A percentile compares a stretch with the other conserved stretches of the same genome.
These are phyloP conservation scores for Acrobasis consociella DNA, from an alignment of 2,888 invertebrate genomes.

Conservation along the genomic window DNA sequence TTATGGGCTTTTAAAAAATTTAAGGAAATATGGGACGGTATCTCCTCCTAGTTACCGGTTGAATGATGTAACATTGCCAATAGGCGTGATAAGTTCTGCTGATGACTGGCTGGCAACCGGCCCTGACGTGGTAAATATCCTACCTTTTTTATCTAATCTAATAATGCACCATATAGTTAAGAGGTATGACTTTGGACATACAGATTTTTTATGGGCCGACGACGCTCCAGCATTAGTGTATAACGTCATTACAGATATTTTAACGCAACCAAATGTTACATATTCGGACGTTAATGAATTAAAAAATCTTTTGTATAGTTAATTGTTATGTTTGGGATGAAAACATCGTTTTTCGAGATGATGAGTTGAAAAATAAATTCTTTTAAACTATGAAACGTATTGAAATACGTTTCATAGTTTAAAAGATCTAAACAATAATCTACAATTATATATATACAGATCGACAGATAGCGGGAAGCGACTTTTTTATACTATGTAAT, in stretches of 20 bases:
- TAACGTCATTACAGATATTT: constrained; percentile 24
- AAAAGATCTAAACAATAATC: no score
- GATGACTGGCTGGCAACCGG: constrained; percentile 49
- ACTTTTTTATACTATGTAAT: no score
- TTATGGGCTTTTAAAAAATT: constrained; percentile 31
- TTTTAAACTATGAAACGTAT: no score
- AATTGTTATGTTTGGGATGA: no score
- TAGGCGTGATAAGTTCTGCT: constrained; percentile 46
- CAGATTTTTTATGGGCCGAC: constrained; percentile 52
- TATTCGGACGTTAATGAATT: not conserved
- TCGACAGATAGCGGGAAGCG: no score
- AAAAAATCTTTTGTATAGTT: not conserved
- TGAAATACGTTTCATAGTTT: no score
- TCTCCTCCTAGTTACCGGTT: constrained; percentile 43
- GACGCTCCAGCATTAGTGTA: constrained; percentile 41
- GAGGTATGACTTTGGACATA: constrained; percentile 45
- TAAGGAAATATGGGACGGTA: constrained; percentile 40
- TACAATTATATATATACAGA: no score
- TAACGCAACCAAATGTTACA: not conserved
- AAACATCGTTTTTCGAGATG: no score
- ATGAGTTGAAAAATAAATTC: no score
- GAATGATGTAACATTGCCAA: constrained; percentile 39
- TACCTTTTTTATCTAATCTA: constrained; percentile 38
- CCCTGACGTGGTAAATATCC: constrained; percentile 40
- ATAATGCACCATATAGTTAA: constrained; percentile 40